phyloP scores from a whole-genome alignment of 2,113 vertebrate genomes.

The Sciurus niger region DNA sequence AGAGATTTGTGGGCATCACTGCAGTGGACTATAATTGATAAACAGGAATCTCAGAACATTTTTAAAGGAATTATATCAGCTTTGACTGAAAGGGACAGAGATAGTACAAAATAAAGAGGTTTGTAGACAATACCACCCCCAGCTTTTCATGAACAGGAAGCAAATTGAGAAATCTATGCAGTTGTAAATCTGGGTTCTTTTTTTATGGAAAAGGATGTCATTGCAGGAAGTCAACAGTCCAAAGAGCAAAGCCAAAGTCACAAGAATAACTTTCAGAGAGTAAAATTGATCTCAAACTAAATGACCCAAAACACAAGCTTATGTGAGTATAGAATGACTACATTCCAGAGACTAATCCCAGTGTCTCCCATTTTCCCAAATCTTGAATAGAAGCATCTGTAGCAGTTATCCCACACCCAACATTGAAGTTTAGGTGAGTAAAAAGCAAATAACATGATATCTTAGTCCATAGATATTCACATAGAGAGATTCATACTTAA shows the following conservation, averaged over 20 bases:
- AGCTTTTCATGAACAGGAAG: neutral
- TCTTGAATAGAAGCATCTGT: neutral
- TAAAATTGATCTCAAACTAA: neutral
- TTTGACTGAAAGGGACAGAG: neutral
- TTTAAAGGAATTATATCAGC: neutral
- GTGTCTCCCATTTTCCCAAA: neutral
- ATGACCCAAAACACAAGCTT: neutral
- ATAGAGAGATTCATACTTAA: neutral
- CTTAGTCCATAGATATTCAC: neutral
- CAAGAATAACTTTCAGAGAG: neutral
- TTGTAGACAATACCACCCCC: neutral
- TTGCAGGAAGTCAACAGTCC: neutral
- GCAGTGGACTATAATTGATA: neutral
- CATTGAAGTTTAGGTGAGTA: neutral
- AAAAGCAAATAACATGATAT: neutral
- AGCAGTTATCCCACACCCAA: too few species aligned
- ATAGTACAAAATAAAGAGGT: neutral
- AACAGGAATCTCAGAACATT: neutral
- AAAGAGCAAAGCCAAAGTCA: neutral
- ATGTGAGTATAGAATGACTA: neutral
- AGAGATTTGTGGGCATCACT: neutral
- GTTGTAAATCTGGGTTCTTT: neutral
- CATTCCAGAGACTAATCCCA: neutral
- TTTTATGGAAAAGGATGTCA: neutral
- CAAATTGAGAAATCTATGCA: neutral